A percentile compares a stretch with the other conserved stretches of the same genome.
Evolutionary conservation across 2,113 vertebrate genomes (phyloP).

Genomic region (Glareola pratincola): DNA sequence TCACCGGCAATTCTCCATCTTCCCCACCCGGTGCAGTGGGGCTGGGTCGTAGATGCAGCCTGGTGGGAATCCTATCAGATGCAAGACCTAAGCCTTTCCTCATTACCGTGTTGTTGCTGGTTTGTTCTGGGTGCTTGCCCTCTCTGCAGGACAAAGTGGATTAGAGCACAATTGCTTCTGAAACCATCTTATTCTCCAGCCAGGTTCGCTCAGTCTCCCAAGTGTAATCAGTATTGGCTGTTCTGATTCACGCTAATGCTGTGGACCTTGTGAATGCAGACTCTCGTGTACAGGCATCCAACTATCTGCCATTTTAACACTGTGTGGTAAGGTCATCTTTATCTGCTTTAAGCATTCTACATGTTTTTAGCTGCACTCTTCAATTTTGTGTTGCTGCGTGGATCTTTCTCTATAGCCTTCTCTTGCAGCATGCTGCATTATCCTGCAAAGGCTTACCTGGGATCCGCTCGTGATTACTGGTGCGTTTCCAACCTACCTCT

Average conservation of each 20-base stretch:
- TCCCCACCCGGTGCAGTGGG: not conserved
- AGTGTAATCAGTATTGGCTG: not conserved
- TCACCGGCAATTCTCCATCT: not conserved
- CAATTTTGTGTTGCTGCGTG: not conserved
- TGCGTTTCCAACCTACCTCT: not conserved
- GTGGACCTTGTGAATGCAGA: not conserved
- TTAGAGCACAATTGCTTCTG: not conserved
- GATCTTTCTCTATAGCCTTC: not conserved
- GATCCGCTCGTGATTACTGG: not conserved
- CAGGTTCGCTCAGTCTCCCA: not conserved
- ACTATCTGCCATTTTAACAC: not conserved
- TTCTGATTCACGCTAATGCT: not conserved
- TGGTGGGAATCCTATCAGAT: not conserved
- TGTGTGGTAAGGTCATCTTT: not conserved
- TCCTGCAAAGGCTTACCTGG: not conserved
- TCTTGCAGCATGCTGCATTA: not conserved
- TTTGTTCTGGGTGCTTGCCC: not conserved
- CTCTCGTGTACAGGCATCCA: not conserved
- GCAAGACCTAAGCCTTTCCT: not conserved
- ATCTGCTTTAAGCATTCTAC: not conserved
- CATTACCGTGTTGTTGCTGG: accelerated
- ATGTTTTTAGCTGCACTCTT: not conserved
- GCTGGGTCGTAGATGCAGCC: not conserved
- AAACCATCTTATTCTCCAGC: not conserved
- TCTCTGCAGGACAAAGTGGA: not conserved